Conservation (phyloP, 2,888 invertebrate genomes). For the Sisyra nigra region DNA sequence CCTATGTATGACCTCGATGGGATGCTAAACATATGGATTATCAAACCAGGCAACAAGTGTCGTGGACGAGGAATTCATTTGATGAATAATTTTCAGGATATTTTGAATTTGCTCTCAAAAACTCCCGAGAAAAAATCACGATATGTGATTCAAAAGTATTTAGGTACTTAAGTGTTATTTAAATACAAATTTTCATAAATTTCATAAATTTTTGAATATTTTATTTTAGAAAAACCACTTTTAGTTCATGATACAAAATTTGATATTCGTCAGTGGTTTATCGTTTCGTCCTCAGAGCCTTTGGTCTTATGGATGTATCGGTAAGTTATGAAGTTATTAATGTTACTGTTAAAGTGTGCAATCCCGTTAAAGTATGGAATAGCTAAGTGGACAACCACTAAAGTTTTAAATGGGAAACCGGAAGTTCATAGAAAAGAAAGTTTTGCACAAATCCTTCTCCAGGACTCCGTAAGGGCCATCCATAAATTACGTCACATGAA, state of each 20-base stretch:
- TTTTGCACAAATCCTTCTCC: too few relatives aligned
- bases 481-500: too few relatives aligned
- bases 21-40: constrained; percentile 79
- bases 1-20: constrained; percentile 78
- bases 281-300: constrained; percentile 81
- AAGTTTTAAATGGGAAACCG: too few relatives aligned
- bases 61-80: constrained; percentile 80
- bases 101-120: constrained; percentile 54
- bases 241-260: constrained; percentile 84
- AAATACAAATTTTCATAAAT: background rate
- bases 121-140: constrained; percentile 51
- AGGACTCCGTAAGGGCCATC: too few relatives aligned
- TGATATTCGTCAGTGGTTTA: constrained; percentile 91
- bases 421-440: too few relatives aligned
- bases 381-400: too few relatives aligned
- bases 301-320: constrained; percentile 86
- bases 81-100: constrained; percentile 73
- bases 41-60: constrained; percentile 89
- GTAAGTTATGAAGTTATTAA: constrained; percentile 26
- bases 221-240: constrained; percentile 63
- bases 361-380: too few relatives aligned
- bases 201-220: too few relatives aligned
- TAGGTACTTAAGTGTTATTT: constrained; percentile 55
- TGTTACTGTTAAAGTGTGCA: too few relatives aligned
- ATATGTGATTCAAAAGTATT: constrained; percentile 91